Evolutionary conservation across 2,113 vertebrate species (phyloP).

Genomic region (Seriola rivoliana): DNA sequence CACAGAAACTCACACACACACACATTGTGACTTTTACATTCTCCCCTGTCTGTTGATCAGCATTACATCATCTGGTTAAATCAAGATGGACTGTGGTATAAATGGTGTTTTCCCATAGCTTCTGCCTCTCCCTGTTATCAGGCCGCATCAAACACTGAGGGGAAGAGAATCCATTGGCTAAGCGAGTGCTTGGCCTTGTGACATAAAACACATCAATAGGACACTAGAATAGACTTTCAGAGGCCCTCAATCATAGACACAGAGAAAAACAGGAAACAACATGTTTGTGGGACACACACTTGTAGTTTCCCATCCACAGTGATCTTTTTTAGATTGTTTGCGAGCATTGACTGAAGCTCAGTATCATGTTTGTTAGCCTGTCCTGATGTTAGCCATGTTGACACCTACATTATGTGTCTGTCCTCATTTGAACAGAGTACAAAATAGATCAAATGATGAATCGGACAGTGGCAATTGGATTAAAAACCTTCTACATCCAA

Average conservation of each 20-base stretch:
- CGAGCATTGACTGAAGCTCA: constrained; percentile 2
- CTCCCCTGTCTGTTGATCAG: constrained; percentile 93
- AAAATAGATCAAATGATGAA: constrained; percentile 12
- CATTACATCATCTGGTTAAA: constrained; percentile 91
- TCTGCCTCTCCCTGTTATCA: constrained; percentile 86
- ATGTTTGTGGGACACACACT: constrained; percentile 48
- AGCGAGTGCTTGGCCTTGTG: constrained; percentile 85
- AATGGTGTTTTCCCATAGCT: constrained; percentile 91
- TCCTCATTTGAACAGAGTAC: background rate
- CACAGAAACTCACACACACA: constrained; percentile 36
- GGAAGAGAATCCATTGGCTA: constrained; percentile 86
- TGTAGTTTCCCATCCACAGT: constrained; percentile 48
- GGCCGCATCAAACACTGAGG: constrained; percentile 89
- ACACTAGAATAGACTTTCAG: constrained; percentile 88
- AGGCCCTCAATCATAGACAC: constrained; percentile 80
- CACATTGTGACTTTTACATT: constrained; percentile 88
- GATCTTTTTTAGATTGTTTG: constrained; percentile 16
- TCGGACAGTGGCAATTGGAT: constrained; percentile 6
- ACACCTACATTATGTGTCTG: constrained; percentile 9
- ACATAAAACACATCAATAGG: constrained; percentile 88
- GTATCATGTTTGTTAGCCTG: constrained; percentile 30
- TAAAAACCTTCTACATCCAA: constrained; percentile 35
- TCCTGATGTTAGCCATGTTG: constrained; percentile 15
- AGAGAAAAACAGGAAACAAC: constrained; percentile 55
- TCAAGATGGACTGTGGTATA: constrained; percentile 83